phyloP scores from a whole-genome alignment of 2,113 vertebrate genomes.

The Xenotilapia longispinis region DNA sequence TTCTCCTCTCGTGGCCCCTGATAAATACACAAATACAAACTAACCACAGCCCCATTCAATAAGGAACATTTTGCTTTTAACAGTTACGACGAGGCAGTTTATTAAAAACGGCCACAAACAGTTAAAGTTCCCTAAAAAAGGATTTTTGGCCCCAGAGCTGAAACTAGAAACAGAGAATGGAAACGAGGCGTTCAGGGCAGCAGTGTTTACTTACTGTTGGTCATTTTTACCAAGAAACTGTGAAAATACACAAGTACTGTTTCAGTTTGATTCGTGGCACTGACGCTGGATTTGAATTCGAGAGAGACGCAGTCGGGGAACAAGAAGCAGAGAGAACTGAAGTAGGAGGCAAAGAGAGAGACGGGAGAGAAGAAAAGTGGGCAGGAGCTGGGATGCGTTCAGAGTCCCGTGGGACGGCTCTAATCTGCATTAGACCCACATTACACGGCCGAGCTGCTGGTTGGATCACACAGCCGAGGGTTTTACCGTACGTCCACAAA shows the following conservation, averaged over 20 bases:
- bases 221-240: not conserved
- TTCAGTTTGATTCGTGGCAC: not conserved
- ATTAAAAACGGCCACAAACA: not conserved
- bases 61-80: not conserved
- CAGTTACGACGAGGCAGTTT: not conserved
- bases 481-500: not conserved
- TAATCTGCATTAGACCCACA: constrained; percentile 27
- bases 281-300: not conserved
- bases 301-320: not conserved
- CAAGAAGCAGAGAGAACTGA: not conserved
- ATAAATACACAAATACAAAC: not conserved
- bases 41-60: not conserved
- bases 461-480: not conserved
- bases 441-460: not conserved
- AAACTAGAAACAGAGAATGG: not conserved
- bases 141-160: not conserved
- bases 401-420: not conserved
- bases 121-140: not conserved
- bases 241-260: not conserved
- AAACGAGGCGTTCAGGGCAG: not conserved
- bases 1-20: not conserved
- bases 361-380: not conserved
- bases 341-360: not conserved
- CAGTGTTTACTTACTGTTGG: not conserved
- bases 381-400: not conserved